Evolutionary conservation across 2,888 invertebrate genomes (phyloP), one percentile per base, ranked within the genome.

Genomic region (Eupithecia abbreviata): DNA sequence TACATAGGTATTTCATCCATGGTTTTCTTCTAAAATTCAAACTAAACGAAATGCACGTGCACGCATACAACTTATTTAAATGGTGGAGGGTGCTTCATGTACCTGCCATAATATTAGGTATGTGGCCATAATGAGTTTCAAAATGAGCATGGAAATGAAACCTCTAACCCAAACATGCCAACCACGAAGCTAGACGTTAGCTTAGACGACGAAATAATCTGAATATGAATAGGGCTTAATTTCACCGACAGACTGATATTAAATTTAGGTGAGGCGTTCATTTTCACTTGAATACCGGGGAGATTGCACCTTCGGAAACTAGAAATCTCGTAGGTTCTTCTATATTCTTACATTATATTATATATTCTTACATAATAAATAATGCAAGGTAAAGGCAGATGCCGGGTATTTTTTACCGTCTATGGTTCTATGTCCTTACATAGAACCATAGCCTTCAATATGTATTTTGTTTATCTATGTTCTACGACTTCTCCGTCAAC

Each of bases 201-300:
- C 68, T 70, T n/a, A n/a, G n/a, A n/a, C n/a, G n/a, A n/a, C n/a
- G 71, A 85, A 85, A 87, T 88, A 86, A 90, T 91, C 89, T 91
- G 88, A 90, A 91, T 91, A 87, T 90, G 91, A 91, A 91, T 90
- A 42, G 80, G 84, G 82, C 85, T 88, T 89, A 88, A 91, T 91
- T 89, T 85, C 83, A 85, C 88, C 84, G 85, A 80, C 84, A 84
- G 86, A 82, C 85, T 85, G 85, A 84, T 88, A 90, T 90, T 90
- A 90, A 90, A 89, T 90, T 90, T 86, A 84, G 84, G 85, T 86
- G 86, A 88, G 87, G 86, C 85, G 86, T 77, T 74, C 71, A 75
- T 74, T 77, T 74, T 69, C 74, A 74, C n/a, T 30, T 66, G 74
- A 77, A 74, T 74, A 42, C 69, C 55, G 10, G 58, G 66, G 72